These are phyloP conservation scores for Iguana delicatissima DNA, from an alignment of 2,797 vertebrate genomes.

Conservation along the genomic window DNA sequence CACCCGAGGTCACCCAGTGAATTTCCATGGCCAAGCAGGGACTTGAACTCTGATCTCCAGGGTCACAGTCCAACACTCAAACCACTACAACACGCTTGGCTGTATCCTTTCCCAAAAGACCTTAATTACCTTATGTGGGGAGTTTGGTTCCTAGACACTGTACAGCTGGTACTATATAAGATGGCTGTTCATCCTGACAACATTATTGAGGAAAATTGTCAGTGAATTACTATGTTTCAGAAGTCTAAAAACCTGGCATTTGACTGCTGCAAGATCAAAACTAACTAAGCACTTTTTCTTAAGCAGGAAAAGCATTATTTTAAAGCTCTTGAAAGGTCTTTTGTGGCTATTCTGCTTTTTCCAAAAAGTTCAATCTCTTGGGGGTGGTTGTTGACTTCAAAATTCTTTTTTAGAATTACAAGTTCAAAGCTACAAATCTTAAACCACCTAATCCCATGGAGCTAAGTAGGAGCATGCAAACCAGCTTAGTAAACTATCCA, in stretches of 20 bases:
- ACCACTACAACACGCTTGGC: neutral
- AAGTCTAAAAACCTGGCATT: slow-evolving; percentile 37
- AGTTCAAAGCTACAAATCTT: slow-evolving; percentile 65
- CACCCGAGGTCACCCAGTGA: too few relatives aligned
- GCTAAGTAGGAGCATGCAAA: slow-evolving; percentile 75
- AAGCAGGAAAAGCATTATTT: slow-evolving; percentile 38
- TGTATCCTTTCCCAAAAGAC: neutral
- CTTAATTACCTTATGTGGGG: neutral
- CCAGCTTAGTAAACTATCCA: slow-evolving; percentile 72
- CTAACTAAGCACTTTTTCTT: neutral
- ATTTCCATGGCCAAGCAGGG: too few relatives aligned
- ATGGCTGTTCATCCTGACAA: neutral
- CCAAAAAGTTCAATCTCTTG: neutral
- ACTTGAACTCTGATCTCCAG: too few relatives aligned
- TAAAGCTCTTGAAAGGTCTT: neutral
- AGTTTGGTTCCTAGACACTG: neutral
- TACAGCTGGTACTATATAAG: neutral
- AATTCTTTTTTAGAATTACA: slow-evolving; percentile 68
- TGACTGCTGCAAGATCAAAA: slow-evolving; percentile 4
- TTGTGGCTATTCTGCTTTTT: slow-evolving; percentile 54
- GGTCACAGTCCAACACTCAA: too few relatives aligned
- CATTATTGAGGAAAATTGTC: neutral
- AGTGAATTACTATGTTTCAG: neutral
- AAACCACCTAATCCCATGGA: slow-evolving; percentile 63
- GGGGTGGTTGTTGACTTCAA: slow-evolving; percentile 53